A percentile compares a stretch with the other conserved stretches of the same genome.
phyloP scores from a whole-genome alignment of 1,140 invertebrate species.

The Drosophila nasuta region DNA sequence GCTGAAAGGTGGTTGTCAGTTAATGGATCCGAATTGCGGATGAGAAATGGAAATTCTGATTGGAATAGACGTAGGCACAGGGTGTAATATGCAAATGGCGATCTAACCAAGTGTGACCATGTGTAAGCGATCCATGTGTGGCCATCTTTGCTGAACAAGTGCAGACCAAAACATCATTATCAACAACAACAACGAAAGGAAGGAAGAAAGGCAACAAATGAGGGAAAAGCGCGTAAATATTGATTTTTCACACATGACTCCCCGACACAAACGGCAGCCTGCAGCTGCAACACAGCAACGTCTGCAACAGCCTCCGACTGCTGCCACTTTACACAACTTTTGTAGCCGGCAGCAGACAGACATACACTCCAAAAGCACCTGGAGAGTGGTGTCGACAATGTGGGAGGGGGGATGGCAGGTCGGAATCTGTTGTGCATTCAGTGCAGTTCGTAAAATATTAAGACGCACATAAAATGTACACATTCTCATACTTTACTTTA shows the following conservation, averaged over 20 bases:
- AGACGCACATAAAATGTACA: conserved; percentile 51
- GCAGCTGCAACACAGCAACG: not conserved
- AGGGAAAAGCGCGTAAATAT: conserved; percentile 59
- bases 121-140: conserved; percentile 2
- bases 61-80: not conserved
- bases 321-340: conserved; percentile 30
- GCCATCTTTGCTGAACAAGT: conserved; percentile 25
- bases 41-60: conserved; percentile 20
- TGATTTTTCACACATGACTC: conserved; percentile 78
- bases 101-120: conserved; percentile 20
- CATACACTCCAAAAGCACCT: conserved; percentile 57
- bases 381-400: conserved; percentile 6
- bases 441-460: conserved; percentile 64
- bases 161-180: conserved; percentile 22
- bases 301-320: not conserved
- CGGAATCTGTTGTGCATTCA: conserved; percentile 51
- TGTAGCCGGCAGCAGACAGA: conserved; percentile 29
- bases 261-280: conserved; percentile 24
- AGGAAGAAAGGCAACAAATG: conserved; percentile 14
- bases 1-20: conserved; percentile 63
- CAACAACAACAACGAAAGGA: conserved; percentile 17
- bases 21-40: conserved; percentile 24
- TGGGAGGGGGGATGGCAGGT: not conserved
- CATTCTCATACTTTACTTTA: conserved; percentile 8
- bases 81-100: not conserved